A percentile compares a stretch with the other conserved stretches of the same genome.
These are phyloP conservation scores for Lytechinus pictus DNA, from an alignment of 35 echinoderm and acorn worm genomes.

Conservation along the genomic window DNA sequence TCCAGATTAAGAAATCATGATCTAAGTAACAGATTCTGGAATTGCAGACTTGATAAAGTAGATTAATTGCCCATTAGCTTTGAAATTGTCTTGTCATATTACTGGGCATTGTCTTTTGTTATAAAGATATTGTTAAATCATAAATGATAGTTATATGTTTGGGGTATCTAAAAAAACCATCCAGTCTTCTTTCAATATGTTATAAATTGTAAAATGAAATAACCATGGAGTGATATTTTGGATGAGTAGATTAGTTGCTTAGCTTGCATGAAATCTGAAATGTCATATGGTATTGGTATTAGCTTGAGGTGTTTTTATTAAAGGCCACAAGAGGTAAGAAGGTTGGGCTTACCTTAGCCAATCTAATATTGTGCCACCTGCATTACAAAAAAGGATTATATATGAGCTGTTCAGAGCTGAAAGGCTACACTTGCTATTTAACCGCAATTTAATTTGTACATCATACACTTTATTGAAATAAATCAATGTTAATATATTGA, in stretches of 20 bases:
- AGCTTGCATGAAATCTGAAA: background rate
- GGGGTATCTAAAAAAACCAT: no score
- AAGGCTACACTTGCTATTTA: background rate
- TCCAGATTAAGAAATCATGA: no score
- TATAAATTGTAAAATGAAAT: background rate
- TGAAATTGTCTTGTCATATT: no score
- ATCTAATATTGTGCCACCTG: background rate
- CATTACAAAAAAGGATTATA: background rate
- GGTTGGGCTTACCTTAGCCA: background rate
- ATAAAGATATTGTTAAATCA: no score
- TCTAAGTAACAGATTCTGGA: no score
- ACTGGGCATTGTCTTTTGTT: no score
- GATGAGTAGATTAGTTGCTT: conserved; percentile 2
- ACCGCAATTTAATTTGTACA: no score
- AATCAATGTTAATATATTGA: no score
- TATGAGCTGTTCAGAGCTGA: background rate
- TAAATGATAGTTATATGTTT: no score
- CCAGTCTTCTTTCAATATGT: background rate
- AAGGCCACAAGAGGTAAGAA: background rate
- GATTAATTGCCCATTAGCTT: no score
- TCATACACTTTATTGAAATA: no score
- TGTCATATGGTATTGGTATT: background rate
- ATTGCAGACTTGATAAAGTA: no score
- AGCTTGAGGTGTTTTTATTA: background rate
- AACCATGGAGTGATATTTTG: background rate